Conservation (phyloP, 2,888 invertebrate species). For the Oscheius sp. region DNA sequence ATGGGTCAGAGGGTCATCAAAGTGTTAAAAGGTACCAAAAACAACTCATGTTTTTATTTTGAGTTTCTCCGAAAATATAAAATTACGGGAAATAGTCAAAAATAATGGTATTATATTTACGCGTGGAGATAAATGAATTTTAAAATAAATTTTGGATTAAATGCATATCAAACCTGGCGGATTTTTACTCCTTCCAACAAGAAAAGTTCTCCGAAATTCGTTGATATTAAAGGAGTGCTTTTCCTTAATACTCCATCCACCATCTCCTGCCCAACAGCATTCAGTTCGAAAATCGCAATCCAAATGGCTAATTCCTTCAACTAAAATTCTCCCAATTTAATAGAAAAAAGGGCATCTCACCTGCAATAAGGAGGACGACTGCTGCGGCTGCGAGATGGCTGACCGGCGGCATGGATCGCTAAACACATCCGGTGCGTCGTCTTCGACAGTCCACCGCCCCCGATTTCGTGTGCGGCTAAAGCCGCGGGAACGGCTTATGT, state of each 20-base stretch:
- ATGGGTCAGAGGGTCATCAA: no score
- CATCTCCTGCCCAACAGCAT: slow-evolving; percentile 49
- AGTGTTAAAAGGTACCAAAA: no score
- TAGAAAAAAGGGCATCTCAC: no score
- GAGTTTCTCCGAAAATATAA: no score
- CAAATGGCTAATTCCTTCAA: slow-evolving; percentile 14
- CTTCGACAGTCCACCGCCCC: no score
- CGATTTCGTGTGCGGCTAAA: slow-evolving; percentile 14
- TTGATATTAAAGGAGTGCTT: slow-evolving; percentile 44
- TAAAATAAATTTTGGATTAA: no score
- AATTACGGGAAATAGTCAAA: no score
- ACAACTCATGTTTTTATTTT: no score
- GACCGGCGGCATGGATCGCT: not conserved
- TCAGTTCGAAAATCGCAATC: slow-evolving; percentile 45
- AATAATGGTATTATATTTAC: no score
- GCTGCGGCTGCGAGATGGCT: not conserved
- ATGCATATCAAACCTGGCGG: slow-evolving; percentile 48
- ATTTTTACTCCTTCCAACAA: slow-evolving; percentile 48
- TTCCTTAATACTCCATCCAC: slow-evolving; percentile 38
- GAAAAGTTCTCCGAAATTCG: slow-evolving; percentile 53
- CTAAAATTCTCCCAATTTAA: not conserved
- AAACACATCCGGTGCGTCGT: slow-evolving; percentile 10
- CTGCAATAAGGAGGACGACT: no score
- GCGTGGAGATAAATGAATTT: no score
- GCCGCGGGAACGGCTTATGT: slow-evolving; percentile 22